Evolutionary conservation across 2,888 invertebrate genomes (phyloP).

Genomic region (Melanophora roralis): DNA sequence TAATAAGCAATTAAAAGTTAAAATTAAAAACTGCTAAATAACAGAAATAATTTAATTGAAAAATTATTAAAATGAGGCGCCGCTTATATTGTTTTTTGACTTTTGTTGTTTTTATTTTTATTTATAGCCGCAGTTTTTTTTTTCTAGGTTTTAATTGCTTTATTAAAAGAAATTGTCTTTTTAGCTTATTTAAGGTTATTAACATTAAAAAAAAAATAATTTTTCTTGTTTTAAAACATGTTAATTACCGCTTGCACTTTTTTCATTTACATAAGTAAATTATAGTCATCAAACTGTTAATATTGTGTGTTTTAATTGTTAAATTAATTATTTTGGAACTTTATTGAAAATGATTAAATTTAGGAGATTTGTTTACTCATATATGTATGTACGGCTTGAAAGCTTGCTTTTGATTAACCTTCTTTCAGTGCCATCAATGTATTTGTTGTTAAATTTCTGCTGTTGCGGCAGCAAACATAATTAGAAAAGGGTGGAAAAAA

Average conservation of each 20-base stretch:
- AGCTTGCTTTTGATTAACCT: no score
- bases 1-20: background rate
- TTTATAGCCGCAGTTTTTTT: constrained; percentile 17
- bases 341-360: no score
- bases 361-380: no score
- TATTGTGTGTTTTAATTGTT: constrained; percentile 1
- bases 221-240: background rate
- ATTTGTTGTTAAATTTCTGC: no score
- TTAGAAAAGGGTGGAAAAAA: no score
- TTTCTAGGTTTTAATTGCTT: background rate
- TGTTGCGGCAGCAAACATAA: no score
- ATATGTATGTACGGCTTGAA: no score
- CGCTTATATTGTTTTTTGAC: background rate
- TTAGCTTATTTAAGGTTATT: constrained; percentile 35
- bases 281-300: no score
- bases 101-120: background rate
- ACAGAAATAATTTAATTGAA: background rate
- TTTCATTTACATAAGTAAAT: constrained; percentile 2
- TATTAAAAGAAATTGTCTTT: background rate
- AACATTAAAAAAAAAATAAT: constrained; percentile 26
- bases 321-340: background rate
- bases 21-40: constrained; percentile 2
- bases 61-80: constrained; percentile 16
- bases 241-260: background rate
- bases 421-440: no score